Base-by-base conservation (phyloP, 2,797 vertebrate genomes). In the Graptemys geographica region DNA sequence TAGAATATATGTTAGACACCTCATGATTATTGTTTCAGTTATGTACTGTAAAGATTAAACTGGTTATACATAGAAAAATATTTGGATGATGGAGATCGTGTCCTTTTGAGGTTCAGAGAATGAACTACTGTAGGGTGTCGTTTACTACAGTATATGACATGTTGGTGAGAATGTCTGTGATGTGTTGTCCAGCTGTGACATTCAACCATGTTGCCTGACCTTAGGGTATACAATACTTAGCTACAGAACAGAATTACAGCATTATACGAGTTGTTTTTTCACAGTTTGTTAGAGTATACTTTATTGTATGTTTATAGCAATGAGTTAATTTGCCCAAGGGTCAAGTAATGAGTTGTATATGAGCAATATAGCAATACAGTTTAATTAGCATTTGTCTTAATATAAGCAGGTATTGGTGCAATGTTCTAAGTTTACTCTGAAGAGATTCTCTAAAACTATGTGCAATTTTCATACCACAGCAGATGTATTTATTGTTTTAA, bases 171-270 rank as follows among this genome's bases (percentile, higher is more conserved):
- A 13, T 86, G 69, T 84, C 21, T 92, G 72, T 88, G 62, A 78
- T 93, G 23, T 3, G 90, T 37, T 94, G 23, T 92, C 44, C 51
- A 96, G 3, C 83, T 81, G 44, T 94, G 47, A 91, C 53, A 95
- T 88, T 4, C 8, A 96, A 31, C 79, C 83, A 57, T 89, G 49
- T 44, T 89, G 72, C 76, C 31, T 93, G 37, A 18, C 65, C 76
- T 90, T 62, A 91, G 82, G 41, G 81, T 93, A 16, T 69, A 19
- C 82, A 83, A 94, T 87, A 82, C 3, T 80, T 21, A 88, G 41
- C 65, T 86, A 44, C 79, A 81, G 23, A 96, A 65, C 53, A 96
- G 56, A 95, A 87, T 96, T 95, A 81, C 31, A 92, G 85, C 87
- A 74, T 88, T 95, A 91, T 89, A 93, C 89, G 51, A 65, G 5